Conservation (phyloP, 2,888 invertebrate genomes). For the Luffia ferchaultella region DNA sequence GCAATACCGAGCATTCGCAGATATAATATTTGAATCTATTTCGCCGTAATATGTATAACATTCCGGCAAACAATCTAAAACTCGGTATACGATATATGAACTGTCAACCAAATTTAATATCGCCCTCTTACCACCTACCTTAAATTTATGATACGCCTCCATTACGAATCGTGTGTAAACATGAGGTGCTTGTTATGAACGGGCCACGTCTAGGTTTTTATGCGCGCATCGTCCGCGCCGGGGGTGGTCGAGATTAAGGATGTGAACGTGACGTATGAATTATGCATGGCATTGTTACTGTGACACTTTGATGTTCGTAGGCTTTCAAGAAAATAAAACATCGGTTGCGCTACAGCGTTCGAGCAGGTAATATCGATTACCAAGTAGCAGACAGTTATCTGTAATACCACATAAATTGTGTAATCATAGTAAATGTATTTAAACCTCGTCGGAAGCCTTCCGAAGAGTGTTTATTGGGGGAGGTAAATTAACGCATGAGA, state of each 20-base stretch:
- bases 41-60: too few species aligned
- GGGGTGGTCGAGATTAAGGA: conserved; percentile 21
- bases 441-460: background rate
- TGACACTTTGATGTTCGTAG: conserved; percentile 16
- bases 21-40: too few species aligned
- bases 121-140: conserved; percentile 6
- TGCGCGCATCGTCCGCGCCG: conserved; percentile 9
- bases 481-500: conserved; percentile 30
- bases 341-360: background rate
- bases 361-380: background rate
- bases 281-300: conserved; percentile 30
- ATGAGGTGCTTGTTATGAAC: conserved; percentile 25
- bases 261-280: conserved; percentile 27
- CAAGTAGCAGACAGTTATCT: background rate
- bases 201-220: conserved; percentile 22
- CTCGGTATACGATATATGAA: conserved; percentile 11
- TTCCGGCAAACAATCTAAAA: background rate
- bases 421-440: background rate
- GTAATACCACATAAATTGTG: background rate
- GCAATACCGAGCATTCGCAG: too few species aligned
- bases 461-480: background rate
- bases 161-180: conserved; percentile 12
- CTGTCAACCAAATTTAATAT: conserved; percentile 12
- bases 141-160: conserved; percentile 13
- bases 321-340: background rate